These are phyloP conservation scores for Kradibia gibbosae DNA, from an alignment of 1,140 invertebrate genomes.

Conservation along the genomic window DNA sequence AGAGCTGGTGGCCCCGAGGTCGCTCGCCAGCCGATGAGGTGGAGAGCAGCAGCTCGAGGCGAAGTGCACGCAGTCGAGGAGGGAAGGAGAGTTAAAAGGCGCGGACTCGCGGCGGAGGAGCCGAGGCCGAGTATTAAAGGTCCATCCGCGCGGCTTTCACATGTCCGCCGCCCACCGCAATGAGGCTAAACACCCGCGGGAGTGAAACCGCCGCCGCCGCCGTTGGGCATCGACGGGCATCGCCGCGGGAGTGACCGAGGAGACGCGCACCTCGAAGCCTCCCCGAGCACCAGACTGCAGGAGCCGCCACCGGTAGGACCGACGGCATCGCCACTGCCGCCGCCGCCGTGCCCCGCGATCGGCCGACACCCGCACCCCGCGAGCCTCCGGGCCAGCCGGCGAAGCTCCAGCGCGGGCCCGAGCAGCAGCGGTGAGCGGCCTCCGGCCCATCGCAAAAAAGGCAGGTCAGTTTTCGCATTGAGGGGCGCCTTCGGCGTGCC, in stretches of 20 bases:
- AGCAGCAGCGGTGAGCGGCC: not conserved
- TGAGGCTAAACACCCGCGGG: slow-evolving; percentile 32
- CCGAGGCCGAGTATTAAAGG: not conserved
- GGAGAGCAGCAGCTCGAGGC: too few relatives aligned
- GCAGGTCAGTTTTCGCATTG: slow-evolving; percentile 30
- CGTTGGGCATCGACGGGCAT: too few relatives aligned
- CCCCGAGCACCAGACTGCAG: too few relatives aligned
- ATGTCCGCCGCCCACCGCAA: slow-evolving; percentile 15
- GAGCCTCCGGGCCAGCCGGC: too few relatives aligned
- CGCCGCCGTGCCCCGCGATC: not conserved
- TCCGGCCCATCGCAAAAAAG: slow-evolving; percentile 6
- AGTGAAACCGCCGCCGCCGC: not conserved
- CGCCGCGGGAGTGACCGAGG: too few relatives aligned
- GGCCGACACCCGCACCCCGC: too few relatives aligned
- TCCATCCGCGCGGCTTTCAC: not conserved
- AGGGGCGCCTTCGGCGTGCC: not conserved
- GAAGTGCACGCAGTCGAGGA: too few relatives aligned
- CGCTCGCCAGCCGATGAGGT: too few relatives aligned
- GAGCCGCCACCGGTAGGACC: not conserved
- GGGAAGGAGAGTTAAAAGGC: too few relatives aligned
- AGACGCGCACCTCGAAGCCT: too few relatives aligned
- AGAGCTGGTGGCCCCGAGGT: not conserved
- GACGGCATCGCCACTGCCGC: not conserved
- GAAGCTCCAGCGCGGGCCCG: not conserved
- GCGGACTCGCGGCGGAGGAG: not conserved